Percentiles rank a stretch among this genome's conserved stretches.
Evolutionary conservation across 2,888 invertebrate species (phyloP).

Genomic region (Sarcophaga variegata): DNA sequence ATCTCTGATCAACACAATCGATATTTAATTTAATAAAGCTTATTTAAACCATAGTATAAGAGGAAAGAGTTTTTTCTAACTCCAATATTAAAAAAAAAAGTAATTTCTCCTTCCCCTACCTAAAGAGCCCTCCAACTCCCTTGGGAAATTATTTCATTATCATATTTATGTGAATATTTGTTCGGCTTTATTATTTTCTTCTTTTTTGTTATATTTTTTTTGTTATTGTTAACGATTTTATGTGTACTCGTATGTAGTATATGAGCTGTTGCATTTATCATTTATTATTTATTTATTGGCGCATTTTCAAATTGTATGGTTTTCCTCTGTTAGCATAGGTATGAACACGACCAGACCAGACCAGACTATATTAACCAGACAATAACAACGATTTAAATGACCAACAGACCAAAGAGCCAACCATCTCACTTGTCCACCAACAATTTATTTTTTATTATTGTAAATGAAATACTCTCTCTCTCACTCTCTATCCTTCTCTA

Average conservation of each 20-base stretch:
- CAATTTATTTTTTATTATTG: constrained; percentile 13
- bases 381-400: constrained; percentile 13
- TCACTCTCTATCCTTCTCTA: too few relatives aligned
- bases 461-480: constrained; percentile 34
- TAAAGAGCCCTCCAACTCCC: too few relatives aligned
- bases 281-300: constrained; percentile 60
- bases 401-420: constrained; percentile 10
- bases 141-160: not conserved
- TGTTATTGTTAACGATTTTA: constrained; percentile 4
- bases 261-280: constrained; percentile 60
- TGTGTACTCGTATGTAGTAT: not conserved
- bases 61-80: too few relatives aligned
- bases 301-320: constrained; percentile 53
- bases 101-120: not conserved
- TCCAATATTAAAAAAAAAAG: not conserved
- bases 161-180: constrained; percentile 29
- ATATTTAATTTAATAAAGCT: too few relatives aligned
- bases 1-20: too few relatives aligned
- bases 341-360: not conserved
- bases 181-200: not conserved
- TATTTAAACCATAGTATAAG: too few relatives aligned
- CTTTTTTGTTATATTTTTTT: not conserved
- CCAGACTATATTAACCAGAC: not conserved
- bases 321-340: not conserved
- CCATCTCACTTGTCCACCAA: constrained; percentile 13